These are phyloP conservation scores for Etheostoma spectabile DNA, from an alignment of 2,113 vertebrate genomes.

Conservation along the genomic window DNA sequence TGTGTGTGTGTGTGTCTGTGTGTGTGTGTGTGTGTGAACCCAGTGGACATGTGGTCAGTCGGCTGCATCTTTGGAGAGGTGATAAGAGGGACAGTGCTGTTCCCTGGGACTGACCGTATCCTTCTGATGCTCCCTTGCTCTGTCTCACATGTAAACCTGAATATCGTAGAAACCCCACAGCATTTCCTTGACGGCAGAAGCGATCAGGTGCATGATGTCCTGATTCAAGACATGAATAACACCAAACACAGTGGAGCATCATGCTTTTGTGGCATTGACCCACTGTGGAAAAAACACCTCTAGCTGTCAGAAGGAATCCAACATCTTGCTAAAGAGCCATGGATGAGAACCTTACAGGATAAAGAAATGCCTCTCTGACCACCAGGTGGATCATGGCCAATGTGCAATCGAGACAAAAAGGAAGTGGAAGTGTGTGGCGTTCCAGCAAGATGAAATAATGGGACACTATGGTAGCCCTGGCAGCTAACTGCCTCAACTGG, in stretches of 20 bases:
- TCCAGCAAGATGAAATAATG: constrained; percentile 70
- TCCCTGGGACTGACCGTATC: constrained; percentile 98
- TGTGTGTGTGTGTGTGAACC: constrained; percentile 83
- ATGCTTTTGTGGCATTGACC: constrained; percentile 15
- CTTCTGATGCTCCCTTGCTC: constrained; percentile 81
- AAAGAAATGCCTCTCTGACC: constrained; percentile 6
- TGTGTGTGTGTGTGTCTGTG: constrained; percentile 23
- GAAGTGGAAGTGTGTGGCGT: constrained; percentile 50
- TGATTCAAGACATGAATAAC: not conserved
- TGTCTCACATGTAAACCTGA: constrained; percentile 1
- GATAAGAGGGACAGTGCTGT: constrained; percentile 98
- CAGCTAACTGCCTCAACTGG: constrained; percentile 48
- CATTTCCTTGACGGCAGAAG: not conserved
- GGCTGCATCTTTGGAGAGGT: constrained; percentile 99
- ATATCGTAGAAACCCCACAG: not conserved
- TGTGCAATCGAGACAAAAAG: constrained; percentile 54
- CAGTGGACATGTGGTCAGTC: constrained; percentile 99
- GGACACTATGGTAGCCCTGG: constrained; percentile 54
- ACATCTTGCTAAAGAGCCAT: constrained; percentile 41
- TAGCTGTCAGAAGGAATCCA: constrained; percentile 22
- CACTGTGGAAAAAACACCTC: constrained; percentile 20
- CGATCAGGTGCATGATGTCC: not conserved
- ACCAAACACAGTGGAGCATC: not conserved
- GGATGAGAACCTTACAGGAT: constrained; percentile 42
- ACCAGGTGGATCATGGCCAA: constrained; percentile 48